A percentile compares a stretch with the other conserved stretches of the same genome.
Conservation (phyloP, 1,140 invertebrate species). For the Heliconius eleuchia region DNA sequence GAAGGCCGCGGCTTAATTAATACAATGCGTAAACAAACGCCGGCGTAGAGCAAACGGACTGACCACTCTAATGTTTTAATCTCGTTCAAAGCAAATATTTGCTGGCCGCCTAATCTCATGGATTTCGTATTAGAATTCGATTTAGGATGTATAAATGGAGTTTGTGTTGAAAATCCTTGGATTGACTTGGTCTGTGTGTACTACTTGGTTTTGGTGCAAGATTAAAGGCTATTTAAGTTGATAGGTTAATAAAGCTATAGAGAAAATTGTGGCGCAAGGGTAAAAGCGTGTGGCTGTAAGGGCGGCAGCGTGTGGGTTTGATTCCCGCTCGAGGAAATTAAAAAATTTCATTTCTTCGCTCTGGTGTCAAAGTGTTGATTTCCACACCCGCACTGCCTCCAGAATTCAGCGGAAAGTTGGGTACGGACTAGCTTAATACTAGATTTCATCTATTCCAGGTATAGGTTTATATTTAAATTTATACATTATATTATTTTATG, state of each 20-base stretch:
- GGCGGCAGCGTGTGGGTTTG: too few relatives aligned
- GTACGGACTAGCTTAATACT: too few relatives aligned
- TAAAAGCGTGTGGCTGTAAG: too few relatives aligned
- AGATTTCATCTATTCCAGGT: too few relatives aligned
- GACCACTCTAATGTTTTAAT: conserved; percentile 69
- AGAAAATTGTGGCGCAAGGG: too few relatives aligned
- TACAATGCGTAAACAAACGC: conserved; percentile 19
- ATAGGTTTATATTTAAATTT: too few relatives aligned
- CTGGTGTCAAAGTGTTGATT: too few relatives aligned
- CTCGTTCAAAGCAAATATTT: conserved; percentile 57
- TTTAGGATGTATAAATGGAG: conserved; percentile 28
- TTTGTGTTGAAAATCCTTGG: conserved; percentile 19
- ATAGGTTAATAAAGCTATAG: background rate
- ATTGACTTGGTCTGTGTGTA: conserved; percentile 10
- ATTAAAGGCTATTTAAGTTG: background rate
- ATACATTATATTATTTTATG: too few relatives aligned
- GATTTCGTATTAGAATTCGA: conserved; percentile 39
- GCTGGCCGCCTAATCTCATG: conserved; percentile 47
- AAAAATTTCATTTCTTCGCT: too few relatives aligned
- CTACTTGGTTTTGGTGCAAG: background rate
- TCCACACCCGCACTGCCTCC: too few relatives aligned
- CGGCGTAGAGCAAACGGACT: conserved; percentile 45
- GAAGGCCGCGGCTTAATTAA: conserved; percentile 16
- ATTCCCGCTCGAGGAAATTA: too few relatives aligned
- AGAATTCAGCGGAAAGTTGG: too few relatives aligned